Evolutionary conservation across 2,797 vertebrate species (phyloP).

Genomic region (Enteromius trimaculatus): DNA sequence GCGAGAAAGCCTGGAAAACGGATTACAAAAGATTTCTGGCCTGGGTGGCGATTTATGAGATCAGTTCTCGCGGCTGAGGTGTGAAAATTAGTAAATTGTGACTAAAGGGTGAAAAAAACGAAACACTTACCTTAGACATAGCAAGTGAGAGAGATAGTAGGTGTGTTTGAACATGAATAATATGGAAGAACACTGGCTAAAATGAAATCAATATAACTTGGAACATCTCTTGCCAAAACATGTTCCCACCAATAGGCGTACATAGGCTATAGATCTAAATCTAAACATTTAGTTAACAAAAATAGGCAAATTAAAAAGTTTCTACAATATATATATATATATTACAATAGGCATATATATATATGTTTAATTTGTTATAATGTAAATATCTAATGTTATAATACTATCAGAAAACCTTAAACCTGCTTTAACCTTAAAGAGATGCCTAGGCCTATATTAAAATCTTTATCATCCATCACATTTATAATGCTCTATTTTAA

Average conservation of each 20-base stretch:
- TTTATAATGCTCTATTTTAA: slow-evolving; percentile 8
- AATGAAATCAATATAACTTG: background rate
- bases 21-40: slow-evolving; percentile 40
- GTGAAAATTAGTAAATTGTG: background rate
- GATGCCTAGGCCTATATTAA: background rate
- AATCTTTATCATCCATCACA: slow-evolving; percentile 3
- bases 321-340: background rate
- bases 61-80: background rate
- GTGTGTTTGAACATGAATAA: background rate
- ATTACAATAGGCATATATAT: too few relatives aligned
- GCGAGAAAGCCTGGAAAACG: slow-evolving; percentile 62
- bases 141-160: background rate
- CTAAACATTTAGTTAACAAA: slow-evolving; percentile 4
- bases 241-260: background rate
- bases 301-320: background rate
- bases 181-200: background rate
- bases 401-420: background rate
- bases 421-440: slow-evolving; percentile 2
- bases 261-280: background rate
- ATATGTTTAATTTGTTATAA: background rate
- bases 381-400: background rate
- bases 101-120: background rate
- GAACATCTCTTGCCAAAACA: background rate
- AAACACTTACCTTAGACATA: background rate
- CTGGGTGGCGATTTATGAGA: background rate